Evolutionary conservation across 2,888 invertebrate species (phyloP), one percentile per base, ranked within the genome.

Genomic region (Thysanoteuthis rhombus): DNA sequence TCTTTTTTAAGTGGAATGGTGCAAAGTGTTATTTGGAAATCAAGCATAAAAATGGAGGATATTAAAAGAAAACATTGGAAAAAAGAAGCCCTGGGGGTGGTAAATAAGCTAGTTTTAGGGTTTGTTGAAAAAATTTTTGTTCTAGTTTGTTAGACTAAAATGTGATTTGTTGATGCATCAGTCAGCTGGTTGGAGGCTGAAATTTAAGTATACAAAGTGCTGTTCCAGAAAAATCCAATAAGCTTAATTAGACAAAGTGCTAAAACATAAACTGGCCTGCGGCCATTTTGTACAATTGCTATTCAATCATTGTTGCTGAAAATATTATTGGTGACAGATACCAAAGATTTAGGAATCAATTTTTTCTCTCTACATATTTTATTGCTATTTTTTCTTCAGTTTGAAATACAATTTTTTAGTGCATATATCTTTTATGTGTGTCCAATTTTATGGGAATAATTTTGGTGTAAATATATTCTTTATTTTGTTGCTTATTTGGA

Each of bases 41-140:
- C 75, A 75, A n/a, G 75, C 75, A 75, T 75, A 75, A 75, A 75
- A 75, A 75, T 75, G n/a, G 75, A 75, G 75, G n/a, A 75, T 75
- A 75, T 75, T 75, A 75, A 75, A 75, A 75, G 75, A 75, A 75
- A 75, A 75, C 75, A 75, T n/a, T 75, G 36, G n/a, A n/a, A 75
- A 75, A 75, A n/a, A n/a, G n/a, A 75, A 75, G 75, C 75, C 75
- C 36, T 75, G 4, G n/a, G 75, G 75, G 75, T 36, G n/a, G 75
- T 75, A 75, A 75, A 75, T 75, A 75, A 75, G 75, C 75, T 75
- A n/a, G 75, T 75, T 75, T 75, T 12, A 75, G 36, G 75, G 75
- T 75, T 75, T 75, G 36, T 75, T n/a, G 75, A 75, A 75, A 58
- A 58, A 75, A 12, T 36, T 75, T 75, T 75, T 75, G n/a, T 75